Percentiles rank a stretch among this genome's conserved stretches.
Evolutionary conservation across 2,113 vertebrate species (phyloP).

Genomic region (Macquaria ambigua): DNA sequence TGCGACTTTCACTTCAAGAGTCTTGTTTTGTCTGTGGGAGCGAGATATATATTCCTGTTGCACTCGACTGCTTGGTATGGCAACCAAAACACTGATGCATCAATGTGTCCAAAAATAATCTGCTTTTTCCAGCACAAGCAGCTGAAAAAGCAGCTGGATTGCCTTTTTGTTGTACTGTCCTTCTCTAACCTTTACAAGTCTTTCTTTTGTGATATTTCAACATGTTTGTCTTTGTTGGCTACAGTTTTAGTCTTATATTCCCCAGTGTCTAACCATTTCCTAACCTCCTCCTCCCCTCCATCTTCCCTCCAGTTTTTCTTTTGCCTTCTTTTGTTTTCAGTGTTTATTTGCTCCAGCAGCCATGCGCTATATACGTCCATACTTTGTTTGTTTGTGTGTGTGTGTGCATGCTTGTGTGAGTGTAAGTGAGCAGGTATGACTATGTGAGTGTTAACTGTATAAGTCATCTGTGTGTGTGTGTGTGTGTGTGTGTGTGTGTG

Average conservation of each 20-base stretch:
- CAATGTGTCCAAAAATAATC: conserved; percentile 51
- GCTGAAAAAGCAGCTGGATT: conserved; percentile 39
- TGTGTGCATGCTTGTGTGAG: not conserved
- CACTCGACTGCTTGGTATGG: conserved; percentile 31
- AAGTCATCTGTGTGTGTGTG: not conserved
- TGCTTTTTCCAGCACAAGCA: conserved; percentile 3
- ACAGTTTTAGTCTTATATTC: conserved; percentile 42
- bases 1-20: conserved; percentile 37
- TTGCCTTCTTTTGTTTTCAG: conserved; percentile 12
- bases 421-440: not conserved
- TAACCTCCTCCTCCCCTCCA: not conserved
- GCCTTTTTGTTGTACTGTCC: conserved; percentile 31
- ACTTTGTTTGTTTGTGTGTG: not conserved
- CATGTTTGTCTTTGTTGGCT: conserved; percentile 48
- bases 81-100: conserved; percentile 37
- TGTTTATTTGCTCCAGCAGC: conserved; percentile 24
- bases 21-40: conserved; percentile 51
- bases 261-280: conserved; percentile 20
- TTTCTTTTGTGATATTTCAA: conserved; percentile 46
- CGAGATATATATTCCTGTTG: conserved; percentile 34
- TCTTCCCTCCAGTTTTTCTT: conserved; percentile 1
- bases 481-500: not conserved
- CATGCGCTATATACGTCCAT: not conserved
- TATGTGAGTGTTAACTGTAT: not conserved
- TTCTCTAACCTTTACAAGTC: conserved; percentile 42